Evolutionary conservation across 2,113 vertebrate species (phyloP).

Genomic region (Phylloscopus trochilus): DNA sequence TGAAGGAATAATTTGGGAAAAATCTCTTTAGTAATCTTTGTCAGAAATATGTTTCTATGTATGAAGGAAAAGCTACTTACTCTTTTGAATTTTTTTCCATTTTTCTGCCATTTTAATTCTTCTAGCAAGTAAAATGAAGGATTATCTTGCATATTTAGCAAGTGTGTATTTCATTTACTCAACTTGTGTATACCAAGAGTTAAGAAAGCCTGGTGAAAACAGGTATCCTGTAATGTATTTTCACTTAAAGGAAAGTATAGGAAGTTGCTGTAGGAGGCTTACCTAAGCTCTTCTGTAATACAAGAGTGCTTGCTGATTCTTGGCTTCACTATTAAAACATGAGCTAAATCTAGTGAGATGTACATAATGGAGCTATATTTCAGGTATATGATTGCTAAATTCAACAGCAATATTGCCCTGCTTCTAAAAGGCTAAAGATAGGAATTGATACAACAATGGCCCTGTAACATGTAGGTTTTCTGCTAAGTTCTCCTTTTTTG

Average conservation of each 20-base stretch:
- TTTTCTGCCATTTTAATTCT: background rate
- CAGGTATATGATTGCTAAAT: background rate
- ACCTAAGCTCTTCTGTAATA: background rate
- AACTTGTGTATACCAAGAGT: background rate
- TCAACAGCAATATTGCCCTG: background rate
- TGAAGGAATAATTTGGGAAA: background rate
- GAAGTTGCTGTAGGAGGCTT: background rate
- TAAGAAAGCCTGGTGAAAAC: background rate
- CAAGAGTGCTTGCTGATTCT: background rate
- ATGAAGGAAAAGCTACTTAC: background rate
- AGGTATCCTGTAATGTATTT: background rate
- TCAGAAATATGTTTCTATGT: background rate
- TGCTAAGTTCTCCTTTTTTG: background rate
- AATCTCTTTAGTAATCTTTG: background rate
- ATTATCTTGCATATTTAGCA: background rate
- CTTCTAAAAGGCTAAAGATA: constrained; percentile 19
- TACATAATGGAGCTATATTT: constrained; percentile 5
- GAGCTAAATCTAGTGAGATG: background rate
- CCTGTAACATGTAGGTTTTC: background rate
- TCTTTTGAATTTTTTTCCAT: background rate
- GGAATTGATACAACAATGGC: background rate
- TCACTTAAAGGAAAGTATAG: background rate
- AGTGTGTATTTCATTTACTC: background rate
- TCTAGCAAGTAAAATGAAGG: background rate
- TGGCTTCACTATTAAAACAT: background rate